These are phyloP conservation scores for Lordiphosa collinella DNA, from an alignment of 1,140 invertebrate genomes.

Conservation along the genomic window DNA sequence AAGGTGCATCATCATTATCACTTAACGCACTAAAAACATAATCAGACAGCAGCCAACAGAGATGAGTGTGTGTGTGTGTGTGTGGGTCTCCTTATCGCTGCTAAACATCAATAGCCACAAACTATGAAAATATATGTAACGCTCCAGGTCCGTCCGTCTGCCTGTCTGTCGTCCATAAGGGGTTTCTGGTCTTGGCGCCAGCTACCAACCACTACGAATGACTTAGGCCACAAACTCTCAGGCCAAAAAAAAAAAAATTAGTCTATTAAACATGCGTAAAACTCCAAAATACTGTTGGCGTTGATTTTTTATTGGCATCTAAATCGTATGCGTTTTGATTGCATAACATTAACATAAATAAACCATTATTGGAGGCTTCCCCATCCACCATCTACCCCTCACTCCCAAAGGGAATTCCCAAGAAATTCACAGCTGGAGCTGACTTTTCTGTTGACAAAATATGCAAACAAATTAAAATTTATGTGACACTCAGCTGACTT, in stretches of 20 bases:
- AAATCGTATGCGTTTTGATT: constrained; percentile 78
- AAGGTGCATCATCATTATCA: constrained; percentile 76
- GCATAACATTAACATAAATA: constrained; percentile 79
- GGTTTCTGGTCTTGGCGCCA: constrained; percentile 54
- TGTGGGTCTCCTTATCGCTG: constrained; percentile 37
- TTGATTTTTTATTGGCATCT: constrained; percentile 79
- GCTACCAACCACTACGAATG: constrained; percentile 50
- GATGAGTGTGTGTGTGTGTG: constrained; percentile 1
- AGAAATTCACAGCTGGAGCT: constrained; percentile 79
- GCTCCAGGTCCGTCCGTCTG: constrained; percentile 37
- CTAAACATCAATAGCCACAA: constrained; percentile 69
- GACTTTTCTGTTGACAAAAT: constrained; percentile 75
- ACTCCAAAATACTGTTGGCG: constrained; percentile 65
- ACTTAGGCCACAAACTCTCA: constrained; percentile 65
- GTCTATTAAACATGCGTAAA: constrained; percentile 78
- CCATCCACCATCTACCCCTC: neutral
- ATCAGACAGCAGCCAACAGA: constrained; percentile 53
- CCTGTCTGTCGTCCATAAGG: constrained; percentile 8
- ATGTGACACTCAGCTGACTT: constrained; percentile 65
- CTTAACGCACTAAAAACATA: constrained; percentile 78
- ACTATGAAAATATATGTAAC: constrained; percentile 75
- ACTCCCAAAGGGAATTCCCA: constrained; percentile 69
- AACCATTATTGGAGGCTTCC: constrained; percentile 62
- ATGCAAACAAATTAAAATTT: constrained; percentile 80
- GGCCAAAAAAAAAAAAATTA: constrained; percentile 61